phyloP scores from a whole-genome alignment of 2,113 vertebrate genomes.

The Semnornis frantzii region DNA sequence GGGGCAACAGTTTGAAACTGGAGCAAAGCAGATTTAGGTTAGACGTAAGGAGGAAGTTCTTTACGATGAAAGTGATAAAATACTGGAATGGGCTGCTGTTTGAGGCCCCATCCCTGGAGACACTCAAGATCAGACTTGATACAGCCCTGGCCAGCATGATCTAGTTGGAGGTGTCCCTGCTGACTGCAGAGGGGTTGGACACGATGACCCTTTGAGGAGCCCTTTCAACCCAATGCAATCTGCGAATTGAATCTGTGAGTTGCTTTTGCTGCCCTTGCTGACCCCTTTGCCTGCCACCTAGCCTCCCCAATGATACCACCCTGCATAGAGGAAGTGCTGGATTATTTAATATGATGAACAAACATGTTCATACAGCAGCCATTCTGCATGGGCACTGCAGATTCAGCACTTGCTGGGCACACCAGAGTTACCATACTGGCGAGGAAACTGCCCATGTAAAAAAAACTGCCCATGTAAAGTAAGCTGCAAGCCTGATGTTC shows the following conservation, averaged over 20 bases:
- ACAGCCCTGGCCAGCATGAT: too few species aligned
- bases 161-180: too few species aligned
- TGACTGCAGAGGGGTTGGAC: too few species aligned
- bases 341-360: not conserved
- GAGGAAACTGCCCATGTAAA: not conserved
- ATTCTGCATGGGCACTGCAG: not conserved
- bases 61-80: too few species aligned
- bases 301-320: fast-evolving
- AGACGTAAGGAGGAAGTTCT: too few species aligned
- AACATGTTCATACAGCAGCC: fast-evolving
- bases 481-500: not conserved
- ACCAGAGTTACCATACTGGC: not conserved
- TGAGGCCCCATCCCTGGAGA: too few species aligned
- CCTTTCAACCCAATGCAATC: too few species aligned
- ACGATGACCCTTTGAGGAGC: too few species aligned
- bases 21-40: too few species aligned
- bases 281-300: not conserved
- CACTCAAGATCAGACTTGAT: too few species aligned
- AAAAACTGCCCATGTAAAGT: not conserved
- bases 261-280: not conserved
- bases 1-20: too few species aligned
- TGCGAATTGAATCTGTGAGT: not conserved
- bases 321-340: not conserved
- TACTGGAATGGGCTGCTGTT: too few species aligned
- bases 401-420: not conserved